These are phyloP conservation scores for Homalodisca vitripennis DNA, from an alignment of 1,140 invertebrate species.

Conservation along the genomic window DNA sequence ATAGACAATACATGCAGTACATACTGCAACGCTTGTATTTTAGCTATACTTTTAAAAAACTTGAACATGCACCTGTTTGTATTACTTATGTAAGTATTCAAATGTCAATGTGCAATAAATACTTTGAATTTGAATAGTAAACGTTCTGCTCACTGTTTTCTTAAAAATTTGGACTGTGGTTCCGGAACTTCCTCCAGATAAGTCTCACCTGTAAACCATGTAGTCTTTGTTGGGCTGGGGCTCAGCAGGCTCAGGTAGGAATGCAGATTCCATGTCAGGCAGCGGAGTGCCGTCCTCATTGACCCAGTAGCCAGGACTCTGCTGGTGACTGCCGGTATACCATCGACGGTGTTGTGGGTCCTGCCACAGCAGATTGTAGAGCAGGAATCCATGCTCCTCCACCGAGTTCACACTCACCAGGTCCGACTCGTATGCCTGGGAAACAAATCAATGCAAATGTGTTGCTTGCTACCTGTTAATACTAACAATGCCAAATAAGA, in stretches of 20 bases:
- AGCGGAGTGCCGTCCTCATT: conserved; percentile 81
- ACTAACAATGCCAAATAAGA: too few relatives aligned
- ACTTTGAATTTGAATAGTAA: too few relatives aligned
- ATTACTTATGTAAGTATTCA: too few relatives aligned
- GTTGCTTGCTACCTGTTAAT: too few relatives aligned
- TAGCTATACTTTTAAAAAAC: too few relatives aligned
- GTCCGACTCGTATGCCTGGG: conserved; percentile 67
- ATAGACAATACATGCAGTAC: too few relatives aligned
- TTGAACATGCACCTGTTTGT: too few relatives aligned
- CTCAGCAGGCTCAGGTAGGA: conserved; percentile 59
- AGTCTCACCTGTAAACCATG: conserved; percentile 55
- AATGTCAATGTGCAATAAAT: too few relatives aligned
- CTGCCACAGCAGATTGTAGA: conserved; percentile 70
- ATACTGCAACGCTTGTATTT: too few relatives aligned
- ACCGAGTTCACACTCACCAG: conserved; percentile 73
- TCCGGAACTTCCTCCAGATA: too few relatives aligned
- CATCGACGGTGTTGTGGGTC: conserved; percentile 86
- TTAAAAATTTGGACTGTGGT: too few relatives aligned
- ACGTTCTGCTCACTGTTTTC: neutral
- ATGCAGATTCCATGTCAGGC: conserved; percentile 76
- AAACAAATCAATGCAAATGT: too few relatives aligned
- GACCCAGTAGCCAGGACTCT: conserved; percentile 72
- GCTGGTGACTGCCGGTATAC: conserved; percentile 77
- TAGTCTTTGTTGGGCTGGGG: conserved; percentile 53
- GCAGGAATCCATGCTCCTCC: conserved; percentile 85